phyloP scores from a whole-genome alignment of 2,888 invertebrate species.

The Myopa tessellatipennis region DNA sequence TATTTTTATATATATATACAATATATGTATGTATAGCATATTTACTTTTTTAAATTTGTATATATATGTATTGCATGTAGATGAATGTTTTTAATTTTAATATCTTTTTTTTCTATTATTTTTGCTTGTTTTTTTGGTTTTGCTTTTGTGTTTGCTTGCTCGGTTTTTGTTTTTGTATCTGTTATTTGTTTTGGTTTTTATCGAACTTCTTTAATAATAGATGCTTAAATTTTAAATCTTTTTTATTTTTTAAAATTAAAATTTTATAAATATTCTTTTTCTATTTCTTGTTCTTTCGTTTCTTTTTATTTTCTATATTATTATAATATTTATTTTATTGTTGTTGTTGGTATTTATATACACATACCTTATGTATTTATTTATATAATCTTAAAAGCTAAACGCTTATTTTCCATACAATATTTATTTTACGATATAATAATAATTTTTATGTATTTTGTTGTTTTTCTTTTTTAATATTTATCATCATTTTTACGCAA shows the following conservation, averaged over 20 bases:
- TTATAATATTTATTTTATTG: slow-evolving; percentile 46
- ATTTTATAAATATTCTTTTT: slow-evolving; percentile 31
- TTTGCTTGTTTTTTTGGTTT: slow-evolving; percentile 46
- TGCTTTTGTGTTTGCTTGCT: slow-evolving; percentile 5
- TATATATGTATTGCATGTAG: slow-evolving; percentile 48
- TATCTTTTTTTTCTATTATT: slow-evolving; percentile 44
- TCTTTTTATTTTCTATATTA: slow-evolving; percentile 48
- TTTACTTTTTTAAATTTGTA: no score
- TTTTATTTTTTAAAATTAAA: background rate
- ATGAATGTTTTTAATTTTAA: slow-evolving; percentile 9
- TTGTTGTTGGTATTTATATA: slow-evolving; percentile 44
- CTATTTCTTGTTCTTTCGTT: background rate
- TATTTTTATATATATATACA: slow-evolving; percentile 6
- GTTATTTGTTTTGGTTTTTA: slow-evolving; percentile 40
- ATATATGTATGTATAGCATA: slow-evolving; percentile 46
- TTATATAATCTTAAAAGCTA: slow-evolving; percentile 36
- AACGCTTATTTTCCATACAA: slow-evolving; percentile 19
- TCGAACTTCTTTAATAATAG: slow-evolving; percentile 34
- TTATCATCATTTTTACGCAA: background rate
- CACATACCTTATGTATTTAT: slow-evolving; percentile 3
- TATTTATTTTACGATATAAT: no score
- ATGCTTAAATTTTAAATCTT: slow-evolving; percentile 36
- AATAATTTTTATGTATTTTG: no score
- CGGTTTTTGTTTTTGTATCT: slow-evolving; percentile 31
- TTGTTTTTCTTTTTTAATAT: background rate